These are phyloP conservation scores for Camelus bactrianus DNA, from an alignment of 2,113 vertebrate genomes.

Conservation along the genomic window DNA sequence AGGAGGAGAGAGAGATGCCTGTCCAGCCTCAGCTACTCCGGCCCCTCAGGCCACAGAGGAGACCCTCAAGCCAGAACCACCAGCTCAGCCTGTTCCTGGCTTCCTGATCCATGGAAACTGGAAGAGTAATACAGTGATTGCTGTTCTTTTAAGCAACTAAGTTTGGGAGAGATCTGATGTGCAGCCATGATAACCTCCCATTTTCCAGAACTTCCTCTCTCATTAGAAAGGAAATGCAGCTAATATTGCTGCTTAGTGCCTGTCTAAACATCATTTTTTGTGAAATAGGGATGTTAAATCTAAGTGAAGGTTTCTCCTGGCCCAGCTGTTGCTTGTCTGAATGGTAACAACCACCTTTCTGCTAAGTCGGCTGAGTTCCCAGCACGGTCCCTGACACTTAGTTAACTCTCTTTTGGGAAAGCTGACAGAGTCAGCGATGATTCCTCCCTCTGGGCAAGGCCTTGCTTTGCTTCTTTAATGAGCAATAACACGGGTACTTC, in stretches of 20 bases:
- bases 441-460: neutral
- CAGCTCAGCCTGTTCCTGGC: neutral
- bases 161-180: neutral
- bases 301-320: neutral
- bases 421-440: neutral
- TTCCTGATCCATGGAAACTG: neutral
- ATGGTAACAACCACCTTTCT: neutral
- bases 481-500: neutral
- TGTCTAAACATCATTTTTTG: neutral
- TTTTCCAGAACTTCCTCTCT: neutral
- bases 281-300: neutral
- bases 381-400: neutral
- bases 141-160: neutral
- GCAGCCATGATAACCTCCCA: neutral
- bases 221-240: neutral
- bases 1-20: neutral
- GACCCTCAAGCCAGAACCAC: neutral
- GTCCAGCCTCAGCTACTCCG: neutral
- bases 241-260: neutral
- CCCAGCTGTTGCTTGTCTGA: neutral
- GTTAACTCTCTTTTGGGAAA: neutral
- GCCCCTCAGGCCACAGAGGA: neutral
- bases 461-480: neutral
- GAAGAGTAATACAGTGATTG: neutral
- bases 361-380: neutral